Evolutionary conservation across 2,797 vertebrate species (phyloP).

Genomic region (Trichosurus vulpecula): DNA sequence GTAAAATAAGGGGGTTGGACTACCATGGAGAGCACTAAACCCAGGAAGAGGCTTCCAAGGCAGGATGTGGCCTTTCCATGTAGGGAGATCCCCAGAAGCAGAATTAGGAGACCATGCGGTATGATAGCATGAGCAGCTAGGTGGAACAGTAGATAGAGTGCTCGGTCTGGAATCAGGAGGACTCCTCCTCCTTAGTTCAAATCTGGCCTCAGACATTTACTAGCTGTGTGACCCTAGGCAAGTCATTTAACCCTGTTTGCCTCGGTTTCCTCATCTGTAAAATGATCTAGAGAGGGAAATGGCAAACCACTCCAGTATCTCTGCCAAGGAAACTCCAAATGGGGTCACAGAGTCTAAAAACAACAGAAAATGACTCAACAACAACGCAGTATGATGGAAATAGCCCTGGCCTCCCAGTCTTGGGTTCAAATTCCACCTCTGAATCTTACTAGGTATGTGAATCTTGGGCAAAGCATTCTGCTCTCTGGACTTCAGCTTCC

Average conservation of each 20-base stretch:
- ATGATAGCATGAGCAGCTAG: not conserved
- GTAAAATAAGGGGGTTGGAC: not conserved
- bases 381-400: not conserved
- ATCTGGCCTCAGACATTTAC: not conserved
- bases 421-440: not conserved
- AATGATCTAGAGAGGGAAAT: not conserved
- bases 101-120: not conserved
- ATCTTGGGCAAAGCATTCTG: conserved; percentile 22
- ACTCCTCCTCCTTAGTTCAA: not conserved
- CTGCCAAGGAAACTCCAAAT: not conserved
- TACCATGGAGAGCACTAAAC: not conserved
- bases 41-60: not conserved
- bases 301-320: not conserved
- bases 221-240: not conserved
- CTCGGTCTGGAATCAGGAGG: not conserved
- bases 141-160: too few species aligned
- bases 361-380: not conserved
- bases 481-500: not conserved
- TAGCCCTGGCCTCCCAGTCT: not conserved
- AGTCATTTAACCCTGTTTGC: not conserved
- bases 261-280: not conserved
- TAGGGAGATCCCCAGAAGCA: not conserved
- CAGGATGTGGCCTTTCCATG: not conserved
- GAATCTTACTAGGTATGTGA: not conserved
- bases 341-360: not conserved